Conservation (phyloP, 2,113 vertebrate genomes). For the Opisthocomus hoazin region DNA sequence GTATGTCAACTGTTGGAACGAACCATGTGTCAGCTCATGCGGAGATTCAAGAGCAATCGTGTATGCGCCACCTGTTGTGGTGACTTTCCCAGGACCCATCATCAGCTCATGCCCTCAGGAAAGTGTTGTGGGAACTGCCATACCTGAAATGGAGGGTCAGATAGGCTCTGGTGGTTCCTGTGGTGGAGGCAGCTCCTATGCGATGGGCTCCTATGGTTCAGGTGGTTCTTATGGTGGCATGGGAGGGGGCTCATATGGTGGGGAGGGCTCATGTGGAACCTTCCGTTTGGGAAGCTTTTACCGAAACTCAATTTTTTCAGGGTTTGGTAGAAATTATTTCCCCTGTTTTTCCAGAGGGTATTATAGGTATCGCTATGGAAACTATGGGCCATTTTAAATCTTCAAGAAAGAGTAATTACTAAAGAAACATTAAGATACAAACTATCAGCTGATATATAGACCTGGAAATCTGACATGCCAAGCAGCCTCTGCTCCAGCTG, state of each 20-base stretch:
- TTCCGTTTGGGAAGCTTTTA: neutral
- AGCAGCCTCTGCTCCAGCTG: neutral
- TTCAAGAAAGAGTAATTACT: neutral
- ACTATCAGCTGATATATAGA: neutral
- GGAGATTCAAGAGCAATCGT: constrained; percentile 1
- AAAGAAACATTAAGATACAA: neutral
- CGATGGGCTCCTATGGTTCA: no score
- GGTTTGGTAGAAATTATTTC: neutral
- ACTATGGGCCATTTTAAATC: constrained; percentile 13
- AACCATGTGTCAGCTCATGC: neutral
- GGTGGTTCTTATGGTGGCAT: neutral
- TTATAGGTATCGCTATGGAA: constrained; percentile 16
- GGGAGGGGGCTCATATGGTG: neutral
- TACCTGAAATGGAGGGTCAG: neutral
- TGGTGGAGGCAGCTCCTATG: no score
- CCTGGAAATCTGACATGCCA: neutral
- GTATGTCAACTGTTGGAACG: rapidly evolving
- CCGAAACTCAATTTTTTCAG: neutral
- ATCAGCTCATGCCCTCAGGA: constrained; percentile 23
- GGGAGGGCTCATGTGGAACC: neutral
- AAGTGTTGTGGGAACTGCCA: neutral
- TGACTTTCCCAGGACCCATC: constrained; percentile 40
- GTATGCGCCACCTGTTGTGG: neutral
- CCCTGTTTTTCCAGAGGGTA: constrained; percentile 7
- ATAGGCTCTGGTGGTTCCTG: neutral